Conservation (phyloP, 2,113 vertebrate genomes). For the Ciconia stormi region DNA sequence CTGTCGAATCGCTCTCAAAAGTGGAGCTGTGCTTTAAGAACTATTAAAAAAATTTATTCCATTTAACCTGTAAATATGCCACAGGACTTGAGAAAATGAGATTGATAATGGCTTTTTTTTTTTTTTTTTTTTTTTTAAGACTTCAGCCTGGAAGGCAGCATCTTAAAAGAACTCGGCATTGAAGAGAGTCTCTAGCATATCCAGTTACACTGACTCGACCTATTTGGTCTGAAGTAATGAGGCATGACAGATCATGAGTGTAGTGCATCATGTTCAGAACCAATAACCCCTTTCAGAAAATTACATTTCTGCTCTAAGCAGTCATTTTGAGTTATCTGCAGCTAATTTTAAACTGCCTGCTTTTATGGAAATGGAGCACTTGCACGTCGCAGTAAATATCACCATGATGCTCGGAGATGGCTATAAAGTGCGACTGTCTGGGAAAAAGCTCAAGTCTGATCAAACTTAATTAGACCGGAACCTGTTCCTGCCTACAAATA, state of each 20-base stretch:
- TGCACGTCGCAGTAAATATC: background rate
- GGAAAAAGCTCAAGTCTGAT: background rate
- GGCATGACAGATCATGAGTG: conserved; percentile 28
- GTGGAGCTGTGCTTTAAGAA: conserved; percentile 7
- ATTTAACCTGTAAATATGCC: conserved; percentile 30
- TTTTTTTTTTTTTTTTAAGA: background rate
- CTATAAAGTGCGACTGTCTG: background rate
- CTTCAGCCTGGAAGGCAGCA: conserved; percentile 15
- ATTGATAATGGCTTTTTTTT: background rate
- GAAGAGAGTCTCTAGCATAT: background rate
- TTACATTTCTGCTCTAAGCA: conserved; percentile 8
- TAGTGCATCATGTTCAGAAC: conserved; percentile 4
- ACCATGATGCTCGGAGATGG: background rate
- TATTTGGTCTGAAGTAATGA: conserved; percentile 23
- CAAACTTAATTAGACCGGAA: conserved; percentile 16
- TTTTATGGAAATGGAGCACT: background rate
- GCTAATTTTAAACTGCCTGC: conserved; percentile 27
- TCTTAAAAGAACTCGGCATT: background rate
- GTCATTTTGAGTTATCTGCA: conserved; percentile 3
- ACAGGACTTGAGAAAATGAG: conserved; percentile 15
- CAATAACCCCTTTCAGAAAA: conserved; percentile 20
- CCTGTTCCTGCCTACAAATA: conserved; percentile 21
- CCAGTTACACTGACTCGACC: background rate
- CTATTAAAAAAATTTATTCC: background rate
- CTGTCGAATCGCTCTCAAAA: background rate